phyloP scores from a whole-genome alignment of 2,113 vertebrate genomes.

The Platysternon megacephalum region DNA sequence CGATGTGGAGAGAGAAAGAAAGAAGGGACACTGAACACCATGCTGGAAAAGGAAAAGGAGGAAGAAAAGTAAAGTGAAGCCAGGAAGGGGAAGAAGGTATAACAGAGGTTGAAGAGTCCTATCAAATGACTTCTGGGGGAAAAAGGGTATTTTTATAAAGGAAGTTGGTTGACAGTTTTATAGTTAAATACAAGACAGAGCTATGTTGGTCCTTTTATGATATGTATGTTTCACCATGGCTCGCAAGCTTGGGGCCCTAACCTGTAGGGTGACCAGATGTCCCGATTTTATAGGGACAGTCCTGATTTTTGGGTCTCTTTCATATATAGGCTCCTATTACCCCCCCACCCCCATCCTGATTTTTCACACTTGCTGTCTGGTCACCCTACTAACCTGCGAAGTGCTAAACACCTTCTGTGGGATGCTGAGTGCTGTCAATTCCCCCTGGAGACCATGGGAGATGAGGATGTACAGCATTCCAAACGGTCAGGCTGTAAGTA shows the following conservation, averaged over 20 bases:
- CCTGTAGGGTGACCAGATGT: no score
- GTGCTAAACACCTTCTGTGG: neutral
- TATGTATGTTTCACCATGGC: neutral
- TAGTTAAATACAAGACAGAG: neutral
- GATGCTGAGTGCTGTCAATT: rapidly evolving
- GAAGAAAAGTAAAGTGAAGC: neutral
- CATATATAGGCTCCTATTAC: no score
- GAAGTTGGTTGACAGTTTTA: neutral
- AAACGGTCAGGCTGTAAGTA: neutral
- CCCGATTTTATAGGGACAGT: no score
- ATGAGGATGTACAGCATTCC: no score
- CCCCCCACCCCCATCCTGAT: no score
- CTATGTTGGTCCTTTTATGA: neutral
- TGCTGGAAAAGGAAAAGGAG: neutral
- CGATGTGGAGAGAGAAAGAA: neutral
- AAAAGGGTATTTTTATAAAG: neutral
- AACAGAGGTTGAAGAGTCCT: no score
- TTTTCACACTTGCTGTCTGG: no score
- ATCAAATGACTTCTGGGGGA: neutral
- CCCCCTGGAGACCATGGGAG: neutral
- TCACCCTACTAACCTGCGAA: neutral
- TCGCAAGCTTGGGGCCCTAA: neutral
- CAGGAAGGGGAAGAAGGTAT: neutral
- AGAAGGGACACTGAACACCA: neutral
- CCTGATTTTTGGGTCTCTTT: no score